Percentiles rank a stretch among this genome's conserved stretches.
Conservation (phyloP, 2,888 invertebrate species). For the Dasypolia templi region DNA sequence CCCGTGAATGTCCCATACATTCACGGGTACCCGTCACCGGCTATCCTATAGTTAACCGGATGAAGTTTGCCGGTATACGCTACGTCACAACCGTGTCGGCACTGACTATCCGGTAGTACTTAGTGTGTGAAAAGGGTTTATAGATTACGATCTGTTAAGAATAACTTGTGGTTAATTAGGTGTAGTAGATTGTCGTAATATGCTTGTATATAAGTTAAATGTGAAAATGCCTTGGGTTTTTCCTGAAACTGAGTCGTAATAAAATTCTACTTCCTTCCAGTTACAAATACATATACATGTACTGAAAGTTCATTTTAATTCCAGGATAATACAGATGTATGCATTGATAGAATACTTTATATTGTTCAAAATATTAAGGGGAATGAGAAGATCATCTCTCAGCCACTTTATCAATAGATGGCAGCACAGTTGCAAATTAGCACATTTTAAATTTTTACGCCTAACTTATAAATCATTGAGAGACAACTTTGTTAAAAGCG, state of each 20-base stretch:
- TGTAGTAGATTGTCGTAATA: background rate
- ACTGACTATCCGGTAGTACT: background rate
- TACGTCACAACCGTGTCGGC: background rate
- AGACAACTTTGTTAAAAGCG: too few species aligned
- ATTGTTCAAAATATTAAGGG: too few species aligned
- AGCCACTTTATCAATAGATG: too few species aligned
- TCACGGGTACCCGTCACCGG: too few species aligned
- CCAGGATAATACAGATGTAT: background rate
- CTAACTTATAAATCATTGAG: too few species aligned
- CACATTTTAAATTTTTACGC: too few species aligned
- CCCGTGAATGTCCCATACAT: background rate
- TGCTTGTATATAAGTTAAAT: background rate
- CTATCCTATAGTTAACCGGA: too few species aligned
- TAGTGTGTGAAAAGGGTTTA: constrained; percentile 17
- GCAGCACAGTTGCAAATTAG: too few species aligned
- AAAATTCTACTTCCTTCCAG: background rate
- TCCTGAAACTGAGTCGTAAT: background rate
- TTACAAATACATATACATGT: background rate
- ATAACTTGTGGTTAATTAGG: constrained; percentile 37
- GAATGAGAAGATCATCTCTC: too few species aligned
- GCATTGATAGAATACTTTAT: background rate
- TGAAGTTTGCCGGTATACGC: background rate
- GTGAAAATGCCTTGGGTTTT: constrained; percentile 5
- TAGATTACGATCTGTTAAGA: constrained; percentile 40
- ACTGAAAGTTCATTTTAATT: background rate